Evolutionary conservation across 2,888 invertebrate genomes (phyloP).

Genomic region (Erannis defoliaria): DNA sequence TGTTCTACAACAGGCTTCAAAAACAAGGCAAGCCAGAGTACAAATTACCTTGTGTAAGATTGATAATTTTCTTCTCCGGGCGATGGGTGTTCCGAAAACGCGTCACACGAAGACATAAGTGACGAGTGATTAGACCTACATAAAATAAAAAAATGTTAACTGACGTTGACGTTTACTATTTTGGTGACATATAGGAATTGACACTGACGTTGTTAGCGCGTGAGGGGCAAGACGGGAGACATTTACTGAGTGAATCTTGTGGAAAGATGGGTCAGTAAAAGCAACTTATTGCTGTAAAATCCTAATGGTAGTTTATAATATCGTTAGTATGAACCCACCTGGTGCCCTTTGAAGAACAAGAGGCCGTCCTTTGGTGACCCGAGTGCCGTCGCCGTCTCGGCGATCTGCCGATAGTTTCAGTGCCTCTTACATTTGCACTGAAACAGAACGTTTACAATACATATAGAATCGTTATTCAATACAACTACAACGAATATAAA

Average conservation of each 20-base stretch:
- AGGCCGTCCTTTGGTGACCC: conserved; percentile 78
- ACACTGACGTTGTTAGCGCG: too few relatives aligned
- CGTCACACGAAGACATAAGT: conserved; percentile 81
- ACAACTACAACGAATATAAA: background rate
- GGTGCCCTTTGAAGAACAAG: conserved; percentile 83
- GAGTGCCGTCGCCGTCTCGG: conserved; percentile 77
- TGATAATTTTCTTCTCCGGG: conserved; percentile 83
- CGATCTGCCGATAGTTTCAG: conserved; percentile 75
- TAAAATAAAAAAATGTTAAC: background rate
- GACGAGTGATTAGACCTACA: conserved; percentile 81
- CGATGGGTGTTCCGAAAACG: conserved; percentile 81
- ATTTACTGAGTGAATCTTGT: too few relatives aligned
- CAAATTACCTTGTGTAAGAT: conserved; percentile 79
- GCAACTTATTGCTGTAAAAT: too few relatives aligned
- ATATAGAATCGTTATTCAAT: background rate
- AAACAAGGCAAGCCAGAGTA: too few relatives aligned
- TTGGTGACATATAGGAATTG: too few relatives aligned
- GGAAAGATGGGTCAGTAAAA: too few relatives aligned
- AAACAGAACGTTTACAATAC: background rate
- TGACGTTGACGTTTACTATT: too few relatives aligned
- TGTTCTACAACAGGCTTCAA: too few relatives aligned
- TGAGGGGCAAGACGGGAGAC: too few relatives aligned
- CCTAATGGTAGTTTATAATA: too few relatives aligned
- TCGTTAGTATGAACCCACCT: conserved; percentile 54
- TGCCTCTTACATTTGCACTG: conserved; percentile 67